Base-by-base conservation (phyloP, 2,888 invertebrate genomes). In the Suillia variegata region DNA sequence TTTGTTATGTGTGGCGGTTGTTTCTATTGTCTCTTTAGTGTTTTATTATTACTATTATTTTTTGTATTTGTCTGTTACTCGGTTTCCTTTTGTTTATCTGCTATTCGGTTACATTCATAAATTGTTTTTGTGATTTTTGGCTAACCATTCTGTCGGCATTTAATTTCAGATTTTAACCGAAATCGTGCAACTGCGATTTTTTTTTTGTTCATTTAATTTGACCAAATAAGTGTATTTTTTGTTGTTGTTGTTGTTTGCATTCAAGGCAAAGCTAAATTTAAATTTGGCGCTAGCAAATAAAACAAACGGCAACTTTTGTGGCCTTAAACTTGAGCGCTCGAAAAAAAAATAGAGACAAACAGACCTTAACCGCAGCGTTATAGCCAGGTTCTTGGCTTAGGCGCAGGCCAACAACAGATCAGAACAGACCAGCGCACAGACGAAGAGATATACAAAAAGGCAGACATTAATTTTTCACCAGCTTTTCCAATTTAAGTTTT, bases 191-290 rank as follows among this genome's bases (percentile, higher is more conserved):
- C 13, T 50, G 20, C 18, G 8, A 12, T 34, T n/a, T 21, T 47
- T 54, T 2, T 50, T 51, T 51, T 22, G n/a, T 13, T 51, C 13
- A 26, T 51, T 50, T 50, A 17, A 24, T 49, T 49, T 49, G 12
- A 6, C 22, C 2, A 10, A 21, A 49, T 18, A 20, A 18, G 45
- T 45, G 45, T 45, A n/a, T 48, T 12, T 50, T 34, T 31, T 49
- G 49, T 45, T 45, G 42, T 49, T 59, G 50, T 53, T 53, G 24
- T 54, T 33, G 58, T 67, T 67, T 63, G 67, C 63, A 63, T 56
- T 24, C 22, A n/a, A 42, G 47, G 26, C 58, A 54, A 2, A 22
- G 12, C 10, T 54, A 42, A 21, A 21, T 33, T 54, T 57, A 61
- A 62, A 64, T 62, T 65, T 22, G 4, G 47, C 54, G 20, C 26